A percentile compares a stretch with the other conserved stretches of the same genome.
Evolutionary conservation across 1,140 invertebrate species (phyloP).

Genomic region (Sipha flava): DNA sequence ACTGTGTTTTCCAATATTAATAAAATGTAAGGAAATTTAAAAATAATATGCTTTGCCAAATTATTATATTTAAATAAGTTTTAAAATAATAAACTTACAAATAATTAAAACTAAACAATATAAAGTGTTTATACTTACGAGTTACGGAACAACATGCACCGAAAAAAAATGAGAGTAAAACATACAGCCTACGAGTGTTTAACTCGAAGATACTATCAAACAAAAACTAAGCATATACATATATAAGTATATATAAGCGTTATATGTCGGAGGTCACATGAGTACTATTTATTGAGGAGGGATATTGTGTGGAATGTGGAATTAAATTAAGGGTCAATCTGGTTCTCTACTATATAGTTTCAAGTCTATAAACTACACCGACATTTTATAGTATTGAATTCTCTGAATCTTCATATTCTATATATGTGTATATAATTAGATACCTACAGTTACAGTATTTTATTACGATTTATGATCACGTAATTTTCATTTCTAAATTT

Average conservation of each 20-base stretch:
- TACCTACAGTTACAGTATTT: no score
- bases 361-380: not conserved
- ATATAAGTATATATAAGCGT: not conserved
- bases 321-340: conserved; percentile 6
- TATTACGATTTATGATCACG: no score
- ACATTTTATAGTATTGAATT: no score
- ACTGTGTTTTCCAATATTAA: not conserved
- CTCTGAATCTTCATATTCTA: no score
- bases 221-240: not conserved
- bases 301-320: conserved; percentile 5
- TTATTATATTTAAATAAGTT: not conserved
- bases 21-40: not conserved
- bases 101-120: not conserved
- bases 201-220: not conserved
- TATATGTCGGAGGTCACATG: not conserved
- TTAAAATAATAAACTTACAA: not conserved
- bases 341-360: not conserved
- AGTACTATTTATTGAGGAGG: not conserved
- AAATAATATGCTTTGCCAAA: not conserved
- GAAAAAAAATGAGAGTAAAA: not conserved
- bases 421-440: no score
- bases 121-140: not conserved
- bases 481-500: no score
- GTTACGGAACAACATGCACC: no score
- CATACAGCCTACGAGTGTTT: not conserved